Conservation (phyloP, 2,797 vertebrate genomes). For the Lerista edwardsae region DNA sequence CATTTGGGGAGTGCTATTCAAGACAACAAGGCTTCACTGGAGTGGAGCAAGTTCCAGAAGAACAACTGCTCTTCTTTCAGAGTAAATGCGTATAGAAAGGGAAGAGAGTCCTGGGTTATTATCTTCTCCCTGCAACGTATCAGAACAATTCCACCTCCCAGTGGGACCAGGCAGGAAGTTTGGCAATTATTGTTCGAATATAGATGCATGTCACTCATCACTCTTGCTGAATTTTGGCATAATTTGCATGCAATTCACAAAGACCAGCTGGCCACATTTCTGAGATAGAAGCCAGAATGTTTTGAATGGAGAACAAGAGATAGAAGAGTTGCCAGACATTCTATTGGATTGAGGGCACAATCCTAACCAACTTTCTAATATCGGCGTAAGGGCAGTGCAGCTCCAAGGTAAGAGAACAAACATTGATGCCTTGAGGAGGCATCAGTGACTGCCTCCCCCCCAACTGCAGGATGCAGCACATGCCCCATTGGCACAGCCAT, state of each 20-base stretch:
- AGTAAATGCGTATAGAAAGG: neutral
- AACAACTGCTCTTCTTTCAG: neutral
- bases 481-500: too few relatives aligned
- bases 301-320: conserved; percentile 15
- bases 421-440: too few relatives aligned
- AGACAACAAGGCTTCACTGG: too few relatives aligned
- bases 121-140: too few relatives aligned
- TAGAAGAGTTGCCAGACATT: neutral
- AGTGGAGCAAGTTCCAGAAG: too few relatives aligned
- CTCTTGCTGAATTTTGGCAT: neutral
- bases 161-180: neutral
- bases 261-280: conserved; percentile 7
- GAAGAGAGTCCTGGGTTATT: neutral
- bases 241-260: neutral
- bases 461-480: too few relatives aligned
- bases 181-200: neutral
- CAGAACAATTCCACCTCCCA: neutral
- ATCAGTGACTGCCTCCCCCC: too few relatives aligned
- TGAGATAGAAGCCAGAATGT: neutral
- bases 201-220: neutral
- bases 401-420: too few relatives aligned
- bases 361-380: too few relatives aligned
- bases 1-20: neutral
- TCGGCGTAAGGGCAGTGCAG: too few relatives aligned
- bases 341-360: neutral